phyloP scores from a whole-genome alignment of 2,797 vertebrate genomes.

The Choloepus didactylus region DNA sequence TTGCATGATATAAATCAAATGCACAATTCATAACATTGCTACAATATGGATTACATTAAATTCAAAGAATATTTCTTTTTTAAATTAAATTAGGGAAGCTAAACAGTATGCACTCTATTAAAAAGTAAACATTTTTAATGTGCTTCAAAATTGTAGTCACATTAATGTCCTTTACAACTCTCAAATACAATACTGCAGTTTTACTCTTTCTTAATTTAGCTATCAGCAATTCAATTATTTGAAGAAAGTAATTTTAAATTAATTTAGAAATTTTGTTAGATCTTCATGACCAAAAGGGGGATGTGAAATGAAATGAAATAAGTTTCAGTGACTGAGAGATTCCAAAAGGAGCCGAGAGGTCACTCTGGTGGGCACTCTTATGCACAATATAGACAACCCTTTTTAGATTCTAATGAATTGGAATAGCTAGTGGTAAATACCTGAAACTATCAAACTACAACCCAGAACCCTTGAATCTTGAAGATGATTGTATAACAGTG shows the following conservation, averaged over 20 bases:
- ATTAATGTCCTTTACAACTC: not conserved
- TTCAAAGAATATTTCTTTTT: constrained; percentile 58
- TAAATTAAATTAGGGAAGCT: constrained; percentile 59
- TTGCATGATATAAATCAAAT: constrained; percentile 55
- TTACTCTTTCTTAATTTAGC: constrained; percentile 40
- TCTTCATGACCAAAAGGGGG: too few relatives aligned
- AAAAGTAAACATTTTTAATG: constrained; percentile 65
- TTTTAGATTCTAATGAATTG: too few relatives aligned
- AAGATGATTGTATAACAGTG: too few relatives aligned
- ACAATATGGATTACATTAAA: constrained; percentile 61
- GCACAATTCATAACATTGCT: constrained; percentile 41
- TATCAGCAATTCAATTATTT: constrained; percentile 26
- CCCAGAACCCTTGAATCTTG: too few relatives aligned
- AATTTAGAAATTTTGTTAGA: not conserved
- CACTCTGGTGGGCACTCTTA: too few relatives aligned
- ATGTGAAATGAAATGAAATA: too few relatives aligned
- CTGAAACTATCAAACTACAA: too few relatives aligned
- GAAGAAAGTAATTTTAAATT: constrained; percentile 60
- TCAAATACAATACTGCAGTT: not conserved
- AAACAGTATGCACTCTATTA: constrained; percentile 63
- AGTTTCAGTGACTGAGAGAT: too few relatives aligned
- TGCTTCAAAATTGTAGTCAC: constrained; percentile 23
- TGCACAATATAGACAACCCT: too few relatives aligned
- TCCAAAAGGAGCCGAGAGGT: too few relatives aligned
- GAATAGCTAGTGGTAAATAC: too few relatives aligned